A percentile compares a stretch with the other conserved stretches of the same genome.
Conservation (phyloP, 2,113 vertebrate genomes). For the Pan troglodytes region NHGRI_mPanTro3-v2.1_pri NC_072422.2:30199001-30199500, state of each 20-base stretch:
- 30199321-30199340: background rate
- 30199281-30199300: too few species aligned
- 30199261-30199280: accelerated
- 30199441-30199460: too few species aligned
- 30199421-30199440: too few species aligned
- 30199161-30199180: too few species aligned
- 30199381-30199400: too few species aligned
- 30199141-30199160: accelerated
- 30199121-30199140: background rate
- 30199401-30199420: background rate
- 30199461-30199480: too few species aligned
- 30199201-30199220: accelerated
- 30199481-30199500: too few species aligned
- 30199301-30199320: background rate
- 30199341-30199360: accelerated
- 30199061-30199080: too few species aligned
- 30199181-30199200: background rate
- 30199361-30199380: background rate
- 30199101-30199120: accelerated
- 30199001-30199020: background rate
- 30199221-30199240: background rate
- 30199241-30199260: background rate
- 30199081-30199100: accelerated
- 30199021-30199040: background rate
- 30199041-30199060: background rate